A percentile compares a stretch with the other conserved stretches of the same genome.
These are phyloP conservation scores for Calameuta filiformis DNA, from an alignment of 2,888 invertebrate genomes.

Conservation along the genomic window DNA sequence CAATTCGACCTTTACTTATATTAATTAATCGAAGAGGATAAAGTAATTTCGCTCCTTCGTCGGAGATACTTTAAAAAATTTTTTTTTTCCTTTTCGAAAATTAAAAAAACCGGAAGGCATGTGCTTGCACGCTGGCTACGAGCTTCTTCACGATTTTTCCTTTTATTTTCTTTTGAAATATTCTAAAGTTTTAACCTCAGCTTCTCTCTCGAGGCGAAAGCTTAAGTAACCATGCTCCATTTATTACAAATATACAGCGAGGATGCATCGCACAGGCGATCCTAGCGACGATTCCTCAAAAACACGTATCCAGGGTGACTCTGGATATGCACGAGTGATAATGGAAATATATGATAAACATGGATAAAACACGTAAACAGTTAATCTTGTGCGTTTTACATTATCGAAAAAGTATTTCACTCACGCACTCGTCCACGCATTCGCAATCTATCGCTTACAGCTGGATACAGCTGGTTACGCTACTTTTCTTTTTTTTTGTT, in stretches of 20 bases:
- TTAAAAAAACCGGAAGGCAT: too few relatives aligned
- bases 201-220: background rate
- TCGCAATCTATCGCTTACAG: background rate
- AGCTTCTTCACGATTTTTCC: too few relatives aligned
- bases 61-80: too few relatives aligned
- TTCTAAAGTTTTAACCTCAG: too few relatives aligned
- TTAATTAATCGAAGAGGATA: too few relatives aligned
- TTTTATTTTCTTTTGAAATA: too few relatives aligned
- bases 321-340: background rate
- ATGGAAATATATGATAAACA: conserved; percentile 47
- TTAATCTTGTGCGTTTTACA: conserved; percentile 54
- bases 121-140: too few relatives aligned
- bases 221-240: conserved; percentile 4
- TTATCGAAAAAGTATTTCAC: conserved; percentile 37
- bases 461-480: background rate
- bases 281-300: background rate
- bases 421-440: background rate
- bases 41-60: too few relatives aligned
- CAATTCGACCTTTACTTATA: too few relatives aligned
- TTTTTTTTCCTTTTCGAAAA: too few relatives aligned
- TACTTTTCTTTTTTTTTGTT: background rate
- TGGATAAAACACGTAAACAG: conserved; percentile 54
- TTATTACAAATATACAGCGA: conserved; percentile 1
- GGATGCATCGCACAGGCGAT: background rate
- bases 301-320: background rate